These are phyloP conservation scores for Nymphalis c-album DNA, from an alignment of 2,888 invertebrate species.

Conservation along the genomic window DNA sequence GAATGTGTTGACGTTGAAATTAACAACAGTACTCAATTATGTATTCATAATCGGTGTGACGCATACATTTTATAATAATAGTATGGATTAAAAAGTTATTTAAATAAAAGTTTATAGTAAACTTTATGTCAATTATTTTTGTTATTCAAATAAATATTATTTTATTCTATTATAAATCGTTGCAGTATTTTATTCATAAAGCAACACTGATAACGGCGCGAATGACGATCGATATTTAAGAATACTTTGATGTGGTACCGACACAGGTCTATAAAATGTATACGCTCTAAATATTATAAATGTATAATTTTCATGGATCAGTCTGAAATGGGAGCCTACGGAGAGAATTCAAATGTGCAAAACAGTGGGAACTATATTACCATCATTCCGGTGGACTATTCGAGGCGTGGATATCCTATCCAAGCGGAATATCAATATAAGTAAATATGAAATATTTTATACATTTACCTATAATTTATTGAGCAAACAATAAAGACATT, in stretches of 20 bases:
- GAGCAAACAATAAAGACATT: too few species aligned
- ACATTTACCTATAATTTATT: background rate
- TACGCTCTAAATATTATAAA: conserved; percentile 28
- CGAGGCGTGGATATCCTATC: conserved; percentile 78
- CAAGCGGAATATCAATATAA: conserved; percentile 83
- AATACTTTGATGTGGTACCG: background rate
- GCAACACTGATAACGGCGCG: conserved; percentile 55
- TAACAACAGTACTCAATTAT: background rate
- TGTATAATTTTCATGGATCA: conserved; percentile 63
- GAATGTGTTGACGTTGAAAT: background rate
- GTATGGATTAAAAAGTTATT: too few species aligned
- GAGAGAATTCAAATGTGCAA: conserved; percentile 74
- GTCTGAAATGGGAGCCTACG: conserved; percentile 75
- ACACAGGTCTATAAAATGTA: conserved; percentile 2
- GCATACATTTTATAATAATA: too few species aligned
- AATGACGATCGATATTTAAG: conserved; percentile 63
- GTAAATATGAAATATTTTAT: conserved; percentile 49
- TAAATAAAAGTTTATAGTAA: too few species aligned
- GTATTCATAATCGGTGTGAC: background rate
- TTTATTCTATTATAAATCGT: too few species aligned
- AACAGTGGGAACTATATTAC: conserved; percentile 81
- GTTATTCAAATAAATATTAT: too few species aligned
- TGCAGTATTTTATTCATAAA: conserved; percentile 22
- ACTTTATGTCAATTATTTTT: too few species aligned
- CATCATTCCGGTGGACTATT: conserved; percentile 82